A percentile compares a stretch with the other conserved stretches of the same genome.
These are phyloP conservation scores for Halcyon chelicuti DNA, from an alignment of 2,797 vertebrate species.

Conservation along the genomic window DNA sequence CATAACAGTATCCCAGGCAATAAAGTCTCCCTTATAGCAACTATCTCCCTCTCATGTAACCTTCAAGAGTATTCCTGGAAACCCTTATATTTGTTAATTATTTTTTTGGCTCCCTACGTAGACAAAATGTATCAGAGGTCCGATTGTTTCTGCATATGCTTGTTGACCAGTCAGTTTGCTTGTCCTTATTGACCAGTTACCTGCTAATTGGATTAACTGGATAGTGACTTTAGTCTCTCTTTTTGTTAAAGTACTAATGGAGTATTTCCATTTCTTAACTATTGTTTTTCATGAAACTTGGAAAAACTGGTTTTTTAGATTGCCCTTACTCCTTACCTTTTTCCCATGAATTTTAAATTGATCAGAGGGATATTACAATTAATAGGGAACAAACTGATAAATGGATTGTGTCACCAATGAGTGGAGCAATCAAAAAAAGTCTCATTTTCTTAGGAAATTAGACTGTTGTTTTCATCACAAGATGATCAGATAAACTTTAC, in stretches of 20 bases:
- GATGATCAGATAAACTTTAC: neutral
- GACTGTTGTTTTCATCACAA: neutral
- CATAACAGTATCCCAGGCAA: neutral
- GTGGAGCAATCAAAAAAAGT: neutral
- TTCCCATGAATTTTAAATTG: neutral
- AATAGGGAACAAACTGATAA: neutral
- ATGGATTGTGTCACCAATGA: neutral
- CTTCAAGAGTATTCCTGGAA: neutral
- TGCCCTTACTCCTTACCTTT: neutral
- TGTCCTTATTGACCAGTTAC: neutral
- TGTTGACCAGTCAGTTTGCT: neutral
- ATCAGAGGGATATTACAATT: fast-evolving
- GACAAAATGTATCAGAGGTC: neutral
- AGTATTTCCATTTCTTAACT: neutral
- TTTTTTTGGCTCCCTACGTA: neutral
- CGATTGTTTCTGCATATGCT: neutral
- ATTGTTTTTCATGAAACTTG: neutral
- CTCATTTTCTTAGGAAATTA: neutral
- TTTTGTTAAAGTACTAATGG: neutral
- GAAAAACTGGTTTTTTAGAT: neutral
- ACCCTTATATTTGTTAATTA: neutral
- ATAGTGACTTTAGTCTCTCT: neutral
- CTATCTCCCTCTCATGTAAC: neutral
- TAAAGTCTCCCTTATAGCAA: neutral
- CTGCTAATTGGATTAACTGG: neutral